Conservation (phyloP, 2,888 invertebrate genomes). For the Dexiosoma caninum region DNA sequence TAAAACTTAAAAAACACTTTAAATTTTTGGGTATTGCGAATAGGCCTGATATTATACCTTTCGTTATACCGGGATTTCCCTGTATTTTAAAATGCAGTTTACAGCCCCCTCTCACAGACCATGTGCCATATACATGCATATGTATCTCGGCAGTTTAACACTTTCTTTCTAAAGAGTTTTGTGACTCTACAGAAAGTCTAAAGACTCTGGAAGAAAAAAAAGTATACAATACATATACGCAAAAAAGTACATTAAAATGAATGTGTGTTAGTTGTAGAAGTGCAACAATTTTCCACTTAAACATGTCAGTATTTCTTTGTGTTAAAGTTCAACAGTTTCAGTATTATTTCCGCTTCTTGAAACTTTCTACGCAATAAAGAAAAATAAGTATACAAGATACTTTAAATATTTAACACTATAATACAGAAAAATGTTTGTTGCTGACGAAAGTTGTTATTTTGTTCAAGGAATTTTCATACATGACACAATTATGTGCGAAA, state of each 20-base stretch:
- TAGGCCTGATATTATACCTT: too few species aligned
- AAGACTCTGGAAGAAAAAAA: not conserved
- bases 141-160: too few species aligned
- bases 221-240: too few species aligned
- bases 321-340: conserved; percentile 23
- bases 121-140: too few species aligned
- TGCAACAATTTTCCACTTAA: conserved; percentile 62
- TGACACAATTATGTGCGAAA: conserved; percentile 27
- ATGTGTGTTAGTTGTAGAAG: conserved; percentile 30
- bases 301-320: conserved; percentile 42
- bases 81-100: too few species aligned
- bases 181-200: not conserved
- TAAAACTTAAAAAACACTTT: too few species aligned
- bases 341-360: conserved; percentile 9
- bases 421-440: conserved; percentile 27
- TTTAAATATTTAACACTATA: conserved; percentile 41
- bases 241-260: not conserved
- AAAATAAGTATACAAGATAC: not conserved
- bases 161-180: conserved; percentile 23
- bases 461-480: conserved; percentile 9
- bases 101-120: not conserved
- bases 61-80: too few species aligned
- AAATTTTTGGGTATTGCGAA: too few species aligned
- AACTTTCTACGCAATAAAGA: not conserved
- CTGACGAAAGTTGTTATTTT: not conserved